Percentiles rank a stretch among this genome's conserved stretches.
These are phyloP conservation scores for Hycleus cichorii DNA, from an alignment of 1,140 invertebrate genomes.

Conservation along the genomic window DNA sequence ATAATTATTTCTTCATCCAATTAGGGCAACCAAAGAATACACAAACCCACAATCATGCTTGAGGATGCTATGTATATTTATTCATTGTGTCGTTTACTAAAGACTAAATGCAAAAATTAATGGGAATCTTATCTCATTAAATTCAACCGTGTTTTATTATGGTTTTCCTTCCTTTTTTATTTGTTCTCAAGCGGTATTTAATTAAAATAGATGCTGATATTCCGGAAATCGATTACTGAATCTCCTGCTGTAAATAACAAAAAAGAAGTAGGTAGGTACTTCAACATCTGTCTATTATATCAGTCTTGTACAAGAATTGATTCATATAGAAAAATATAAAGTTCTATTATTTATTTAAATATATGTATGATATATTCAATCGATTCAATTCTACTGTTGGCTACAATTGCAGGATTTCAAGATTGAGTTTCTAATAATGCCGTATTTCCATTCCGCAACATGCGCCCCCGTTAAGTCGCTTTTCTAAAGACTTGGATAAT, in stretches of 20 bases:
- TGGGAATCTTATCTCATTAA: conserved; percentile 35
- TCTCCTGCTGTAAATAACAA: too few species aligned
- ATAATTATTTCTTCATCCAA: conserved; percentile 34
- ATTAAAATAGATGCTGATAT: conserved; percentile 4
- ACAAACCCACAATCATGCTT: conserved; percentile 26
- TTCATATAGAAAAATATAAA: too few species aligned
- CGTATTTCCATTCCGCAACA: conserved; percentile 29
- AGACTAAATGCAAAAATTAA: conserved; percentile 32
- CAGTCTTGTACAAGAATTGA: too few species aligned
- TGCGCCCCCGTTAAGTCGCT: conserved; percentile 29
- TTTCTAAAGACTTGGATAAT: conserved; percentile 34
- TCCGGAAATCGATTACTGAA: too few species aligned
- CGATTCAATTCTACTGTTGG: not conserved
- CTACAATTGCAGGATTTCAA: conserved; percentile 31
- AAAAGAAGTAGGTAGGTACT: too few species aligned
- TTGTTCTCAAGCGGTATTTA: conserved; percentile 5
- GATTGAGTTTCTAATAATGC: conserved; percentile 33
- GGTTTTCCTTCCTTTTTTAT: conserved; percentile 3
- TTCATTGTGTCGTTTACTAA: conserved; percentile 28
- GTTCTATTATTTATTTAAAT: not conserved
- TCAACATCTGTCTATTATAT: too few species aligned
- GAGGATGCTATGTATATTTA: conserved; percentile 25
- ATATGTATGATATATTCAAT: conserved; percentile 6
- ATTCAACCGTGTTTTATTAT: conserved; percentile 27
- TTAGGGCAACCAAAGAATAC: conserved; percentile 23